A percentile compares a stretch with the other conserved stretches of the same genome.
Conservation (phyloP, 2,888 invertebrate species). For the Leptopilina syphax region DNA sequence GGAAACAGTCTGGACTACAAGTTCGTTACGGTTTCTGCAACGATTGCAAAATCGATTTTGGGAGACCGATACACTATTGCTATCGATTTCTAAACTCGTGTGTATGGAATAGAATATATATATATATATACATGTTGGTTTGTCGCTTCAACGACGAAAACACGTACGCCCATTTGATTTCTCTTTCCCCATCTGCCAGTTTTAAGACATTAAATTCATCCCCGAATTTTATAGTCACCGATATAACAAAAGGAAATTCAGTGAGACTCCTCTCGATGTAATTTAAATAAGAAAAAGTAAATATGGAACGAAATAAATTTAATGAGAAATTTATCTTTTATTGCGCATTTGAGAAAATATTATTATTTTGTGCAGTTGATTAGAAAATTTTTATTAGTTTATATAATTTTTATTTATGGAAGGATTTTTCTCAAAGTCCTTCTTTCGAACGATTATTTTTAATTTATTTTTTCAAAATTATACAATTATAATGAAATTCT, state of each 20-base stretch:
- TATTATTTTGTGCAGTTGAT: no score
- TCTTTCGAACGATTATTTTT: no score
- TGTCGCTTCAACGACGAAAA: constrained; percentile 46
- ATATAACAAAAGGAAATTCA: neutral
- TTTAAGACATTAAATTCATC: constrained; percentile 6
- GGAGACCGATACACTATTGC: constrained; percentile 26
- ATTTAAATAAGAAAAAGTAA: no score
- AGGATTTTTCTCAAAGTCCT: no score
- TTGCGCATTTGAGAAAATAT: no score
- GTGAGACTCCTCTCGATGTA: neutral
- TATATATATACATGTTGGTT: constrained; percentile 33
- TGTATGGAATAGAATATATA: neutral
- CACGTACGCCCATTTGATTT: constrained; percentile 42
- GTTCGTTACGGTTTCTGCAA: constrained; percentile 50
- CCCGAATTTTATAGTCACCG: neutral
- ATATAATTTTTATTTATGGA: no score
- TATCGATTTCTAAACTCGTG: constrained; percentile 34
- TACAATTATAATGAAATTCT: no score
- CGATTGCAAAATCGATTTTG: constrained; percentile 44
- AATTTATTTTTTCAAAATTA: no score
- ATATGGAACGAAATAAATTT: no score
- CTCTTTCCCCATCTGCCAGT: constrained; percentile 19
- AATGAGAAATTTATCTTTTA: no score
- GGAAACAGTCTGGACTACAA: constrained; percentile 46
- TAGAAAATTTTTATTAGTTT: no score